Percentiles rank a stretch among this genome's conserved stretches.
Conservation (phyloP, 1,140 invertebrate genomes). For the Aphaenogaster floridana region DNA sequence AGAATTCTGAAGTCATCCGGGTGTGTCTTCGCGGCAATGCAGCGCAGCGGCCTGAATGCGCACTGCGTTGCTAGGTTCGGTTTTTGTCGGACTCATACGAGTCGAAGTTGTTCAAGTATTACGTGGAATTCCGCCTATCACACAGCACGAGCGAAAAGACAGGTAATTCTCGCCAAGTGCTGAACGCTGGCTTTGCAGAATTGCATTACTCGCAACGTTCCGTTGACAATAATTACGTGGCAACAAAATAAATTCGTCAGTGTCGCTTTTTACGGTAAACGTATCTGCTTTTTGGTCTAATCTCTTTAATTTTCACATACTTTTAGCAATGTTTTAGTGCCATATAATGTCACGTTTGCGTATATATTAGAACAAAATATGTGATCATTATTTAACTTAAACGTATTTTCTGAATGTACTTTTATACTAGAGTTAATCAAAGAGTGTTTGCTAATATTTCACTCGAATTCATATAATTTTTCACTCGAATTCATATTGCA, state of each 20-base stretch:
- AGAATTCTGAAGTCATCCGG: constrained; percentile 59
- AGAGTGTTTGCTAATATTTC: not conserved
- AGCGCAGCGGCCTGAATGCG: constrained; percentile 1
- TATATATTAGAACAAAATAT: constrained; percentile 1
- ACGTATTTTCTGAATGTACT: not conserved
- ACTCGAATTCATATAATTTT: not conserved
- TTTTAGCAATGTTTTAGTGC: not conserved
- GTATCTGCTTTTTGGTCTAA: not conserved
- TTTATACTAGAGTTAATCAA: not conserved
- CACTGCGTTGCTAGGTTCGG: constrained; percentile 44
- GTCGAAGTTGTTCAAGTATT: constrained; percentile 45
- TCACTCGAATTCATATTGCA: not conserved
- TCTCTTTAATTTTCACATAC: constrained; percentile 5
- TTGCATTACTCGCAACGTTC: not conserved
- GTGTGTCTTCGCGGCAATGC: constrained; percentile 52
- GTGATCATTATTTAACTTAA: not conserved
- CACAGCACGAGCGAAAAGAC: constrained; percentile 36
- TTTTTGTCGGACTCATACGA: constrained; percentile 58
- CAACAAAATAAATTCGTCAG: constrained; percentile 25
- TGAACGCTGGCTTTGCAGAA: not conserved
- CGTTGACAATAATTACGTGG: constrained; percentile 27
- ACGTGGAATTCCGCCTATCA: constrained; percentile 60
- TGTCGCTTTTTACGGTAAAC: not conserved
- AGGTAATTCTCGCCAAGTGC: constrained; percentile 43
- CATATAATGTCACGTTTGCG: not conserved